These are phyloP conservation scores for Lithodes maja DNA, from an alignment of 2,888 invertebrate species.

Conservation along the genomic window DNA sequence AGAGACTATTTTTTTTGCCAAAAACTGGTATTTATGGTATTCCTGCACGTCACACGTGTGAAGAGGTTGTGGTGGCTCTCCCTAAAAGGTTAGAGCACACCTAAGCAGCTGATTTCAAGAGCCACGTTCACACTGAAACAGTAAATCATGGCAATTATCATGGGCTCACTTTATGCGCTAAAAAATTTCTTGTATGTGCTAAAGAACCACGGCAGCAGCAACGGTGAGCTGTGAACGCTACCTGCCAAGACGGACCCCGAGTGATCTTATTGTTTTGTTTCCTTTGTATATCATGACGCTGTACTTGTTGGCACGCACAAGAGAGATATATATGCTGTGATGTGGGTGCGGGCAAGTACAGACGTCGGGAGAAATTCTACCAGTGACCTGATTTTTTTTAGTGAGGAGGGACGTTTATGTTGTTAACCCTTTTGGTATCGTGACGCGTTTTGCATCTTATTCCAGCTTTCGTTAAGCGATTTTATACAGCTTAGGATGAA, in stretches of 20 bases:
- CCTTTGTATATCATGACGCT: constrained; percentile 43
- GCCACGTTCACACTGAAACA: not conserved
- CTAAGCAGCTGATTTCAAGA: constrained; percentile 3
- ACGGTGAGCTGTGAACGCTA: constrained; percentile 22
- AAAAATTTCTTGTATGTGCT: not conserved
- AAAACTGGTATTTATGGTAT: constrained; percentile 4
- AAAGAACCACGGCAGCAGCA: not conserved
- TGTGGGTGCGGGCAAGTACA: constrained; percentile 43
- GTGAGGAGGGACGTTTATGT: constrained; percentile 37
- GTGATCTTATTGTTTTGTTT: constrained; percentile 30
- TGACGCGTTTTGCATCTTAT: no score
- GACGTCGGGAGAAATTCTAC: constrained; percentile 52
- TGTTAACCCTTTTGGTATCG: no score
- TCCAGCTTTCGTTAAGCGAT: no score
- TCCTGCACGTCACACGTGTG: constrained; percentile 28
- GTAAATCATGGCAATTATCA: not conserved
- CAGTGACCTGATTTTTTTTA: constrained; percentile 67
- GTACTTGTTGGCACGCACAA: constrained; percentile 41
- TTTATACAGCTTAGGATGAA: no score
- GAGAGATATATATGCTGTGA: constrained; percentile 9
- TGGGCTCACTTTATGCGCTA: not conserved
- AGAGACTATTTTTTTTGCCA: constrained; percentile 62
- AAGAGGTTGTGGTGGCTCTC: constrained; percentile 32
- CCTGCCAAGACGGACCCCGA: not conserved
- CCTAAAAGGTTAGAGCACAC: constrained; percentile 4